Base-by-base conservation (phyloP, 2,113 vertebrate species). In the Xenopus borealis region DNA sequence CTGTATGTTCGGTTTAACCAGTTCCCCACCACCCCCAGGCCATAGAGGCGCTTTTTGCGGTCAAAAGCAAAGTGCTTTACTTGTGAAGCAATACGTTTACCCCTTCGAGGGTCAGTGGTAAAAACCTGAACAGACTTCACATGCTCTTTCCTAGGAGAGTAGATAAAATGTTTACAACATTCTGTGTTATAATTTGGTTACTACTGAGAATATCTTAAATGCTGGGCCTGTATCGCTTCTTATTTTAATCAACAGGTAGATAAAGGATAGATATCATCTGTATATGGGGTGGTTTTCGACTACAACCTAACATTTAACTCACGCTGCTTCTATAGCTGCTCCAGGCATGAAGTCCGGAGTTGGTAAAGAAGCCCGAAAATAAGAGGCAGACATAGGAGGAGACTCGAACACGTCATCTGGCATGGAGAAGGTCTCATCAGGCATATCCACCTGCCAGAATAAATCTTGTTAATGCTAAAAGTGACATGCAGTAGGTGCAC, bases 331-430 rank as follows among this genome's bases (percentile, higher is more conserved):
- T 4, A 75, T 44, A 11, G 47, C 53, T 12, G 20, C 66, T 11
- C 68, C 73, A 9, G 53, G 52, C 17, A 55, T 55, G 30, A 46
- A n/a, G 1, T 69, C 73, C 0, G 79, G 78, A 18, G 45, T 78
- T 0, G 83, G 82, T 27, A 87, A 52, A 5, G 63, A 66, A 18
- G 80, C 87, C 46, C 83, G 86, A 10, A 89, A 79, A 69, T 84
- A 87, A 0, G 82, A 80, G 46, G 96, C 96, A 0, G 97, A 98
- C 0, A 96, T 82, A 0, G 96, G 95, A 0, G 96, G 95, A 0
- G 97, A 98, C 84, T 99, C 96, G 10, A 99, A 99, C 40, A 99
- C 97, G 0, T 99, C 97, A 0, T 99, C 97, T 0, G 94, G 89
- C 92, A 98, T 97, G 33, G 95, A 97, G 81, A 90, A 94, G 0